Evolutionary conservation across 2,888 invertebrate genomes (phyloP).

Genomic region (Molanna angustata): DNA sequence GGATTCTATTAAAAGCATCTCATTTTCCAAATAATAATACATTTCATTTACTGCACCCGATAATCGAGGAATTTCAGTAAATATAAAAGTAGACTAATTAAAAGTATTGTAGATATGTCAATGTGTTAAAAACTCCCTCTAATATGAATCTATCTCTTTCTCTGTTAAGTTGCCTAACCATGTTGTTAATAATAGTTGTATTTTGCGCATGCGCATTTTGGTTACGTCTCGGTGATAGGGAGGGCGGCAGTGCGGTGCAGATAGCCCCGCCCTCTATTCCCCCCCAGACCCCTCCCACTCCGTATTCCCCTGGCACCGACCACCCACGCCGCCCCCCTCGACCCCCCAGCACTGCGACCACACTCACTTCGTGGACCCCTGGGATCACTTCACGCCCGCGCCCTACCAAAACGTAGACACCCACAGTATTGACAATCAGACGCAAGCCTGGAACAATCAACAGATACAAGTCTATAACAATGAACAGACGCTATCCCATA

Average conservation of each 20-base stretch:
- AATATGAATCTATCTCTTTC: no score
- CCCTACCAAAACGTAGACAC: conserved; percentile 4
- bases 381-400: conserved; percentile 60
- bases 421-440: no score
- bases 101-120: conserved; percentile 10
- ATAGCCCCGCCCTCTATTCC: conserved; percentile 38
- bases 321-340: conserved; percentile 47
- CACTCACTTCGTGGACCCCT: conserved; percentile 62
- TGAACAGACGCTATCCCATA: no score
- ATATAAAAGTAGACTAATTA: no score
- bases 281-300: conserved; percentile 43
- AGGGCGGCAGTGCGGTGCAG: conserved; percentile 27
- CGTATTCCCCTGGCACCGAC: conserved; percentile 51
- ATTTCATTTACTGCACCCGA: no score
- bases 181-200: conserved; percentile 25
- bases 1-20: no score
- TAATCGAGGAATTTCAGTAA: no score
- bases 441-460: no score
- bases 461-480: no score
- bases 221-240: conserved; percentile 31
- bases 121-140: conserved; percentile 21
- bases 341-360: conserved; percentile 35
- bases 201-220: conserved; percentile 34
- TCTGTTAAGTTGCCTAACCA: conserved; percentile 16
- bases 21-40: no score